Evolutionary conservation across 2,113 vertebrate species (phyloP).

Genomic region (Xerus inauris): DNA sequence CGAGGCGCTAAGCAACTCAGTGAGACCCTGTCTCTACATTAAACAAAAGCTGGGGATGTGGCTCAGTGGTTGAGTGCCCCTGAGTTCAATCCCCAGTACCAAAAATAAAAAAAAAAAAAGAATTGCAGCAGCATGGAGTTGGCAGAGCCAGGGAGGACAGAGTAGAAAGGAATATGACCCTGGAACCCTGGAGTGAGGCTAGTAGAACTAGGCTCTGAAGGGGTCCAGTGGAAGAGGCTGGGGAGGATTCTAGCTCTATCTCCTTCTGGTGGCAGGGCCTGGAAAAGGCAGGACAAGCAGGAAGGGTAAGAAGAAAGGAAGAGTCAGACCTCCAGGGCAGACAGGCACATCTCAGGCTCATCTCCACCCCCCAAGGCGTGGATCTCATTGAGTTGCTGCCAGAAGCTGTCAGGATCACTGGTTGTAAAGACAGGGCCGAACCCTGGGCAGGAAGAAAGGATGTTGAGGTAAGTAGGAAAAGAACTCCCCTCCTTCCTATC

Average conservation of each 20-base stretch:
- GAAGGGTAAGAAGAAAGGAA: neutral
- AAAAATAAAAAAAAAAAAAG: neutral
- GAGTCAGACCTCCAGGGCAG: slow-evolving; percentile 88
- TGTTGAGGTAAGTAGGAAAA: neutral
- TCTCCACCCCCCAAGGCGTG: slow-evolving; percentile 91
- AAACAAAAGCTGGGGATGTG: no score
- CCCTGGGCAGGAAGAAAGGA: slow-evolving; percentile 75
- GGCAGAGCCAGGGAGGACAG: neutral
- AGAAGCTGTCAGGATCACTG: slow-evolving; percentile 89
- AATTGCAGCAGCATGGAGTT: neutral
- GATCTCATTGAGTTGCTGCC: slow-evolving; percentile 86
- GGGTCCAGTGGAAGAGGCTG: no score
- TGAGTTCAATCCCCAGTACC: no score
- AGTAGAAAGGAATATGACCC: neutral
- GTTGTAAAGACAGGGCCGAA: slow-evolving; percentile 90
- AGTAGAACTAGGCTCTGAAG: neutral
- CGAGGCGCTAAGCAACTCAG: no score
- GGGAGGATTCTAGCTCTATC: neutral
- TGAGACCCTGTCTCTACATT: no score
- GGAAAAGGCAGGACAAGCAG: neutral
- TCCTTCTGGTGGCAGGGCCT: neutral
- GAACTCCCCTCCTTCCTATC: neutral
- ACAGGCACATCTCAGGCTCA: slow-evolving; percentile 94
- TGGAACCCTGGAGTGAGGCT: neutral
- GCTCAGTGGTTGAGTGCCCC: no score